A percentile compares a stretch with the other conserved stretches of the same genome.
Evolutionary conservation across 2,797 vertebrate species (phyloP).

Genomic region (Pseudochirops corinnae): DNA sequence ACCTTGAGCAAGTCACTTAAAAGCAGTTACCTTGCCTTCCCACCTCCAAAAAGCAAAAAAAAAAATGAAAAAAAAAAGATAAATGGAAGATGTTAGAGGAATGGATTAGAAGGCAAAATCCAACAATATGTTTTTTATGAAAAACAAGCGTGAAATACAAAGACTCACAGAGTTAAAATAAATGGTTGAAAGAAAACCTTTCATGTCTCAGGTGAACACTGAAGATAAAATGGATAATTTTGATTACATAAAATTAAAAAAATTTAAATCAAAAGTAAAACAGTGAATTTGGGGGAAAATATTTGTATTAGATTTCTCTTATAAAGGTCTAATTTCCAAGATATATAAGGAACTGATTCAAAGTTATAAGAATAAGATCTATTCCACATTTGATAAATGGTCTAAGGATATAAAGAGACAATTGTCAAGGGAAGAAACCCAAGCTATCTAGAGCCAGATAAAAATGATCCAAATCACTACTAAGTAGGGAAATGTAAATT

Average conservation of each 20-base stretch:
- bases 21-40: no score
- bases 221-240: background rate
- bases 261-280: background rate
- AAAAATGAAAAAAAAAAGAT: no score
- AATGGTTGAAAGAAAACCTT: background rate
- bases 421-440: background rate
- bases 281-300: background rate
- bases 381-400: background rate
- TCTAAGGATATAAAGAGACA: background rate
- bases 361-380: background rate
- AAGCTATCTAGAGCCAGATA: background rate
- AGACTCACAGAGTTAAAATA: background rate
- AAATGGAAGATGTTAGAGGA: background rate
- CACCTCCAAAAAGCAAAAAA: no score
- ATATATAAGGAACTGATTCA: background rate
- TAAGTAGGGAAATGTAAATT: background rate
- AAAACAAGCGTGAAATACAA: background rate
- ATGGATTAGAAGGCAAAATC: background rate
- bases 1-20: no score
- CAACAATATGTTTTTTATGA: background rate
- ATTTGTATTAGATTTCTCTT: background rate
- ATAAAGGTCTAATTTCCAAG: background rate
- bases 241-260: background rate
- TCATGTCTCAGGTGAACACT: background rate
- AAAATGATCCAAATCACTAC: background rate